phyloP scores from a whole-genome alignment of 2,888 invertebrate species.

The Lucinisca nassula region DNA sequence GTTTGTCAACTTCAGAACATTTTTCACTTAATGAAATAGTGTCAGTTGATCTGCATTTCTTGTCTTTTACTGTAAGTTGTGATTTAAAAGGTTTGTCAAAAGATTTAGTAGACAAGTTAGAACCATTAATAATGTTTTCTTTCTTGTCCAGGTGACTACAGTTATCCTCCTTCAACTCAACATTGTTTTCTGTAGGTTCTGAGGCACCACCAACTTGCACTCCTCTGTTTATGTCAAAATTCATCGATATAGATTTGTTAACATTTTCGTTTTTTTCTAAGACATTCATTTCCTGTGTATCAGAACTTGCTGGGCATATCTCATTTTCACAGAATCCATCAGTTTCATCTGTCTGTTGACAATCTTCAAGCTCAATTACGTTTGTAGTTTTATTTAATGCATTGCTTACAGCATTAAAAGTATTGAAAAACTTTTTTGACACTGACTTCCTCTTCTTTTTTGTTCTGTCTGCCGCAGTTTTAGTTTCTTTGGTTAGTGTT shows the following conservation, averaged over 20 bases:
- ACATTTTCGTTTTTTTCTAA: no score
- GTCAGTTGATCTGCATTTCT: background rate
- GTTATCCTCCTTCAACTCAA: no score
- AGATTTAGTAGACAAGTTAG: no score
- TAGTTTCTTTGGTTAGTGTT: background rate
- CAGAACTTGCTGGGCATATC: no score
- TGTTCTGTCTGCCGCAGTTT: background rate
- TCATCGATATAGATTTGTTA: no score
- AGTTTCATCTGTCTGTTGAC: background rate
- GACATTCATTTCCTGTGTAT: no score
- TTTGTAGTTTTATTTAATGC: slow-evolving; percentile 32
- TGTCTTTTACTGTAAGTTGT: background rate
- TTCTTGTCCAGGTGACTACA: no score
- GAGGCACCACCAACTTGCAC: no score
- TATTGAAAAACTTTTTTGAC: slow-evolving; percentile 45
- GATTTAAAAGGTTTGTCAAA: no score
- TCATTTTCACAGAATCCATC: background rate
- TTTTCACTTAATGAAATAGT: background rate
- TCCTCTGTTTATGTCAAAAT: no score
- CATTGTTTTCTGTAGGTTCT: no score
- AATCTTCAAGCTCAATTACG: background rate
- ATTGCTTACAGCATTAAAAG: slow-evolving; percentile 62
- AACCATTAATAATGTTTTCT: no score
- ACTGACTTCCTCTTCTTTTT: background rate
- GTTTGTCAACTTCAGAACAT: background rate